Evolutionary conservation across 2,797 vertebrate genomes (phyloP).

Genomic region (Pseudochaenichthys georgianus): DNA sequence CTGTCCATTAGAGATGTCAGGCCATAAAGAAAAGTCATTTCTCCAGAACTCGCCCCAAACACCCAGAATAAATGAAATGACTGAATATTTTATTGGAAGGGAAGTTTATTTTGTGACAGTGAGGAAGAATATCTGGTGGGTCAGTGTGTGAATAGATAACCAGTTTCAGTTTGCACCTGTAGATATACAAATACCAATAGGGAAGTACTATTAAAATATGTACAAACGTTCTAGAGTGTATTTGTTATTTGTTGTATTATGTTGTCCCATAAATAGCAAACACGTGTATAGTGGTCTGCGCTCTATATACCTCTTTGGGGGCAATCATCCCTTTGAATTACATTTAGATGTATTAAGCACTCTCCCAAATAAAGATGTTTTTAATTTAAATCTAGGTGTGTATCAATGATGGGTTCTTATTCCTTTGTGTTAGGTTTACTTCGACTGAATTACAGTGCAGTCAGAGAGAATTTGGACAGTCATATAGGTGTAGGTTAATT

Average conservation of each 20-base stretch:
- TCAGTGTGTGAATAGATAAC: neutral
- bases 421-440: too few relatives aligned
- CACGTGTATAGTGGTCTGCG: neutral
- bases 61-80: conserved; percentile 34
- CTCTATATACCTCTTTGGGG: neutral
- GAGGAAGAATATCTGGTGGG: neutral
- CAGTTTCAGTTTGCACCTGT: neutral
- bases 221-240: neutral
- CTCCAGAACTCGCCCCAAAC: conserved; percentile 41
- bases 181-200: neutral
- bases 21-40: conserved; percentile 55
- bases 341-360: neutral
- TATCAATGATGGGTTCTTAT: neutral
- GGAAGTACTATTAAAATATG: neutral
- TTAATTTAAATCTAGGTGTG: neutral
- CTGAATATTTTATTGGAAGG: conserved; percentile 23
- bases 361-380: too few relatives aligned
- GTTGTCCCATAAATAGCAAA: neutral
- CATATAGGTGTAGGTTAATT: too few relatives aligned
- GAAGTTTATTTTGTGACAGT: conserved; percentile 15
- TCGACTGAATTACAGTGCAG: conserved; percentile 4
- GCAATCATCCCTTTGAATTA: conserved; percentile 3
- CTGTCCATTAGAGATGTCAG: conserved; percentile 60
- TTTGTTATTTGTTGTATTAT: neutral
- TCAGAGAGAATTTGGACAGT: neutral